A percentile compares a stretch with the other conserved stretches of the same genome.
Evolutionary conservation across 37 sponge, comb jelly and placozoan species (phyloP).

Genomic region (Oopsacas minuta): DNA sequence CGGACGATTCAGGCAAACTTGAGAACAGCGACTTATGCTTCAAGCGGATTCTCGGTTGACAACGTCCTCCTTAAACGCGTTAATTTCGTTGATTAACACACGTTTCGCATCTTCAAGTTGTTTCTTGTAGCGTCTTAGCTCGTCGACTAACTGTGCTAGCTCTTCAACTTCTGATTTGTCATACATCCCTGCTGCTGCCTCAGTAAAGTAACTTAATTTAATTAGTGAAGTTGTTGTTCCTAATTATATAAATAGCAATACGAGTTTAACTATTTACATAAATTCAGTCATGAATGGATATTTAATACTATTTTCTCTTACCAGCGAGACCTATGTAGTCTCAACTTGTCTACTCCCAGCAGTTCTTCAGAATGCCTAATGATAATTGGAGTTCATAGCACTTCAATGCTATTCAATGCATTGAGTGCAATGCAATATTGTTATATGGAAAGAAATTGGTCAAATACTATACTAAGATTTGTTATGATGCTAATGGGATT

Average conservation of each 20-base stretch:
- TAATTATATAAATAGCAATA: not conserved
- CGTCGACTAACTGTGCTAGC: not conserved
- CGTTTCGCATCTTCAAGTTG: not conserved
- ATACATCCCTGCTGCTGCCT: not conserved
- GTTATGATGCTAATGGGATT: too few relatives aligned
- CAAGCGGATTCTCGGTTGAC: not conserved
- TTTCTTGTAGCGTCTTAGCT: not conserved
- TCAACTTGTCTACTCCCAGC: not conserved
- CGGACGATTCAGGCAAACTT: not conserved
- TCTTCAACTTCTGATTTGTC: conserved; percentile 17
- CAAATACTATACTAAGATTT: not conserved
- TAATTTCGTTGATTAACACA: not conserved
- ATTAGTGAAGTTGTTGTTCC: not conserved
- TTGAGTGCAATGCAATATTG: not conserved
- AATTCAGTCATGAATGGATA: not conserved
- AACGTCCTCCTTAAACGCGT: not conserved
- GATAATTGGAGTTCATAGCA: not conserved
- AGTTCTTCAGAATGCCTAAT: not conserved
- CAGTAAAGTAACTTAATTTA: not conserved
- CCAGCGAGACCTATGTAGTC: not conserved
- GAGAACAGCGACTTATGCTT: not conserved
- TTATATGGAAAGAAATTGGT: not conserved
- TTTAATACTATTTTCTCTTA: not conserved
- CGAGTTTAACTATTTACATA: not conserved
- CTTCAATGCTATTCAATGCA: not conserved